Evolutionary conservation across 2,113 vertebrate species (phyloP).

Genomic region (Callithrix jacchus): DNA sequence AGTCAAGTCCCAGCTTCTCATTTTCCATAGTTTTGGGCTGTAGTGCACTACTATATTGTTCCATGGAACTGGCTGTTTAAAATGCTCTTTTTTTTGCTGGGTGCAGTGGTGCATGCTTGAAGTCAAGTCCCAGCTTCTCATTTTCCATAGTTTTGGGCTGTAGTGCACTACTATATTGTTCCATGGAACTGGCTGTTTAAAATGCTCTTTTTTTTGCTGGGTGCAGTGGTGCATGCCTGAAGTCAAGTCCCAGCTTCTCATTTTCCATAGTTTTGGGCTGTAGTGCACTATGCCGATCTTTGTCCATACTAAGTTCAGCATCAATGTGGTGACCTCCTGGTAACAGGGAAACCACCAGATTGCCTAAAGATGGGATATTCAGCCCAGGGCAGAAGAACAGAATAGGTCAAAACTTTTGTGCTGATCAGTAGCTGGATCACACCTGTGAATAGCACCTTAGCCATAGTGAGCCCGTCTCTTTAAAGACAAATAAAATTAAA

Average conservation of each 20-base stretch:
- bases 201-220: not conserved
- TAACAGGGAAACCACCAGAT: not conserved
- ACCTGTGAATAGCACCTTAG: not conserved
- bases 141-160: too few species aligned
- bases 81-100: too few species aligned
- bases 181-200: not conserved
- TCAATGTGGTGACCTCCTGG: not conserved
- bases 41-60: too few species aligned
- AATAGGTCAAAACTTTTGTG: not conserved
- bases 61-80: too few species aligned
- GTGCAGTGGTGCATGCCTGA: not conserved
- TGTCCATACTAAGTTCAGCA: not conserved
- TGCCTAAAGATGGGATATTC: not conserved
- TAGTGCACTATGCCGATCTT: not conserved
- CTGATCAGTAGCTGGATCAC: not conserved
- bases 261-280: not conserved
- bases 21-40: too few species aligned
- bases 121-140: too few species aligned
- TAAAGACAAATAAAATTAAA: not conserved
- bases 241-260: not conserved
- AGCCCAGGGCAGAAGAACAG: not conserved
- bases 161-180: not conserved
- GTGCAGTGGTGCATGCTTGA: too few species aligned
- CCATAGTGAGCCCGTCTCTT: not conserved
- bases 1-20: too few species aligned